phyloP scores from a whole-genome alignment of 1,140 invertebrate genomes.

The Drosophila arizonae region DNA sequence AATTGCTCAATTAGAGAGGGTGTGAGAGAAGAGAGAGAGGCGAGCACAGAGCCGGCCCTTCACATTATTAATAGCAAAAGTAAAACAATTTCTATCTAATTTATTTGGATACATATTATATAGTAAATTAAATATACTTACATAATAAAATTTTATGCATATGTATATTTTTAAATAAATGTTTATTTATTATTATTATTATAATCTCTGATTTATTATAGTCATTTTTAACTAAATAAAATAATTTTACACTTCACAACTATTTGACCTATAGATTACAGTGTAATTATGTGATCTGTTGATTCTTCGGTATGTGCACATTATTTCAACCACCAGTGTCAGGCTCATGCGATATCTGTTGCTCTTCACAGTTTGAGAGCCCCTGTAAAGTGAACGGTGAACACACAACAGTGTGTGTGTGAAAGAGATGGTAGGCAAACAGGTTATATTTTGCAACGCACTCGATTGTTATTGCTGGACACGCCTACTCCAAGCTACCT shows the following conservation, averaged over 20 bases:
- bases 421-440: slow-evolving; percentile 58
- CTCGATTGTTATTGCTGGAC: slow-evolving; percentile 13
- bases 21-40: not conserved
- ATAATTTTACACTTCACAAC: too few species aligned
- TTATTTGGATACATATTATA: too few species aligned
- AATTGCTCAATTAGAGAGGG: slow-evolving; percentile 32
- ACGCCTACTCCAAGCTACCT: slow-evolving; percentile 69
- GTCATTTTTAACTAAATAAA: not conserved
- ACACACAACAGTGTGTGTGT: slow-evolving; percentile 8
- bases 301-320: not conserved
- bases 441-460: slow-evolving; percentile 53
- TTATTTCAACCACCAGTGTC: slow-evolving; percentile 22
- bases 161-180: not conserved
- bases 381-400: slow-evolving; percentile 16
- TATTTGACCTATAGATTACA: too few species aligned
- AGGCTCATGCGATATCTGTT: slow-evolving; percentile 10
- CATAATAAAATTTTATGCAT: too few species aligned
- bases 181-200: not conserved
- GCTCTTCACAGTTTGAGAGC: slow-evolving; percentile 47
- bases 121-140: too few species aligned
- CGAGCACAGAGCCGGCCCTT: not conserved
- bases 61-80: not conserved
- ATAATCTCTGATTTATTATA: not conserved
- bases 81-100: not conserved
- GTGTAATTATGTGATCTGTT: not conserved